Evolutionary conservation across 1,140 invertebrate species (phyloP).

Genomic region (Matsumurasca onukii): DNA sequence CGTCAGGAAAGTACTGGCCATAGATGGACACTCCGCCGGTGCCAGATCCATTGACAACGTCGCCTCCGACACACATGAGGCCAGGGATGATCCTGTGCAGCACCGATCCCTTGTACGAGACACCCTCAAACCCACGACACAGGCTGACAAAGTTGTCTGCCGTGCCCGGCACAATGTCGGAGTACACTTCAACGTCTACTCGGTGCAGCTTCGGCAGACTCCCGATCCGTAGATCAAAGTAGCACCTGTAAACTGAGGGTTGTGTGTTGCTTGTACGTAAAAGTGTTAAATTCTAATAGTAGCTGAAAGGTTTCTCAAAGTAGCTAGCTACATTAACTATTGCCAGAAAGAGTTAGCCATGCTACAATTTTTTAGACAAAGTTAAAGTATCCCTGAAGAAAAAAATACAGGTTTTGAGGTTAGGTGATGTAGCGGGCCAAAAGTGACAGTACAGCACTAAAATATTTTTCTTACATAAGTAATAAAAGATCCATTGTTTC

Average conservation of each 20-base stretch:
- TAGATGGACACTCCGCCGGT: constrained; percentile 21
- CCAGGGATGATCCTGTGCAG: constrained; percentile 11
- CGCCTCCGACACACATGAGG: constrained; percentile 20
- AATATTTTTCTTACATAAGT: too few relatives aligned
- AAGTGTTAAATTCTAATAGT: too few relatives aligned
- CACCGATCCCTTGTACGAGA: neutral
- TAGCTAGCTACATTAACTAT: too few relatives aligned
- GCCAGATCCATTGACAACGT: constrained; percentile 15
- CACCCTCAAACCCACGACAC: neutral
- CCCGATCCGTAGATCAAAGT: constrained; percentile 13
- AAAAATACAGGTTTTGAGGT: too few relatives aligned
- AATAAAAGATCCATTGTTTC: too few relatives aligned
- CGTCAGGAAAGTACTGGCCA: constrained; percentile 9
- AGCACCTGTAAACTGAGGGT: constrained; percentile 23
- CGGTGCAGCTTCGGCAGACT: neutral
- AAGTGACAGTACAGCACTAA: too few relatives aligned
- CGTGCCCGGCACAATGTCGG: constrained; percentile 18
- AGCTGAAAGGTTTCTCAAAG: too few relatives aligned
- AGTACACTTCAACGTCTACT: constrained; percentile 4
- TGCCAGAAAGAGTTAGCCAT: too few relatives aligned
- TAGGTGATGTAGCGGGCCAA: too few relatives aligned
- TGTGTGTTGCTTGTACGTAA: too few relatives aligned
- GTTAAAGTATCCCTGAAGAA: too few relatives aligned
- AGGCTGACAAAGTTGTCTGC: constrained; percentile 2
- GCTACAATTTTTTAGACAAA: too few relatives aligned